phyloP scores from a whole-genome alignment of 2,888 invertebrate species.

The Eilema griseolum region DNA sequence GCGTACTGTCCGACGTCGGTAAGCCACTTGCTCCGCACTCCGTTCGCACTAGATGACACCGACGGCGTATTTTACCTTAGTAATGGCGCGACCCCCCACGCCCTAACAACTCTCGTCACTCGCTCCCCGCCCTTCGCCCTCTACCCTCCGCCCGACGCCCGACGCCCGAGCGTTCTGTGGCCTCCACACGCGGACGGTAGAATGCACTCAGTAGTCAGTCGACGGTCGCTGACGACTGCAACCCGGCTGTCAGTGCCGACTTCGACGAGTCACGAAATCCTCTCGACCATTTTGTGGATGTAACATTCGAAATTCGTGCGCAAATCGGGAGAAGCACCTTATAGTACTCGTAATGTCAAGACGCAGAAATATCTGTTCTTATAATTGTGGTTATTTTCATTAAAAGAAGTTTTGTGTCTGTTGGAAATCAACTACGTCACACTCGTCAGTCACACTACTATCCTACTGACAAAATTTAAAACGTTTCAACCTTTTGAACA shows the following conservation, averaged over 20 bases:
- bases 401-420: background rate
- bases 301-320: background rate
- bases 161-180: background rate
- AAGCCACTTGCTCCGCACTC: constrained; percentile 65
- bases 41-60: constrained; percentile 61
- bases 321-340: background rate
- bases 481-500: background rate
- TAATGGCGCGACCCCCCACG: constrained; percentile 69
- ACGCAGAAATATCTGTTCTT: background rate
- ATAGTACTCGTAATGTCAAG: background rate
- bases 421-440: background rate
- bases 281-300: background rate
- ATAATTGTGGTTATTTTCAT: background rate
- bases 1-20: constrained; percentile 64
- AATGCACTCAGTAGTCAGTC: too few species aligned
- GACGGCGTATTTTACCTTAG: constrained; percentile 82
- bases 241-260: background rate
- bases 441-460: too few species aligned
- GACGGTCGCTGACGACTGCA: too few species aligned
- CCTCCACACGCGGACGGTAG: too few species aligned
- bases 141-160: too few species aligned
- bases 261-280: constrained; percentile 1
- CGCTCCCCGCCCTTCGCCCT: constrained; percentile 15
- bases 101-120: constrained; percentile 34
- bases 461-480: background rate